A percentile compares a stretch with the other conserved stretches of the same genome.
These are phyloP conservation scores for Drosophila merina DNA, from an alignment of 2,888 invertebrate species.

Conservation along the genomic window DNA sequence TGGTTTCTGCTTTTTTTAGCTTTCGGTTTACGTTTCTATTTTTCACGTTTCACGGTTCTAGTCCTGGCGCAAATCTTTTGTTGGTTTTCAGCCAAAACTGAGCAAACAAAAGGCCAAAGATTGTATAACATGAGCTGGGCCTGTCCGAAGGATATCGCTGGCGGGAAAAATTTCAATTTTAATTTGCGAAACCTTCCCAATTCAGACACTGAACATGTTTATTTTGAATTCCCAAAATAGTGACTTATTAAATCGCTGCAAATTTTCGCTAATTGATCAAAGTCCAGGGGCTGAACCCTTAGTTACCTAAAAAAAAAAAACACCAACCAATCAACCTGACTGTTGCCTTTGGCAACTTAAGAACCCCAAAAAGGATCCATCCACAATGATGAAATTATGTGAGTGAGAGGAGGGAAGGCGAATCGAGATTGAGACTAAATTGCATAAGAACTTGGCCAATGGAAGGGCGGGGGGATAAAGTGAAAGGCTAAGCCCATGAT, in stretches of 20 bases:
- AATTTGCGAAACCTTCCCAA: background rate
- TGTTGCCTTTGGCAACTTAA: conserved; percentile 41
- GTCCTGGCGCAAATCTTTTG: conserved; percentile 50
- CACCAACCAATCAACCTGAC: conserved; percentile 13
- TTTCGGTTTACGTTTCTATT: conserved; percentile 40
- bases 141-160: conserved; percentile 14
- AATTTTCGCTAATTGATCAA: conserved; percentile 13
- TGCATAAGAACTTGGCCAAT: conserved; percentile 33
- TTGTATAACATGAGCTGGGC: conserved; percentile 45
- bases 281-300: conserved; percentile 6
- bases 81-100: conserved; percentile 33
- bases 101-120: conserved; percentile 34
- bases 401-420: background rate
- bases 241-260: conserved; percentile 1
- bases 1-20: conserved; percentile 23
- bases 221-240: conserved; percentile 1
- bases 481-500: conserved; percentile 53
- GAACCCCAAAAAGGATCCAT: conserved; percentile 48
- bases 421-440: conserved; percentile 4
- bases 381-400: conserved; percentile 34
- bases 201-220: background rate
- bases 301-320: conserved; percentile 1
- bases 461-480: background rate
- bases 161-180: background rate
- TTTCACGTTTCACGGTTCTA: conserved; percentile 28